phyloP scores from a whole-genome alignment of 2,113 vertebrate species.

The Diglossa brunneiventris region DNA sequence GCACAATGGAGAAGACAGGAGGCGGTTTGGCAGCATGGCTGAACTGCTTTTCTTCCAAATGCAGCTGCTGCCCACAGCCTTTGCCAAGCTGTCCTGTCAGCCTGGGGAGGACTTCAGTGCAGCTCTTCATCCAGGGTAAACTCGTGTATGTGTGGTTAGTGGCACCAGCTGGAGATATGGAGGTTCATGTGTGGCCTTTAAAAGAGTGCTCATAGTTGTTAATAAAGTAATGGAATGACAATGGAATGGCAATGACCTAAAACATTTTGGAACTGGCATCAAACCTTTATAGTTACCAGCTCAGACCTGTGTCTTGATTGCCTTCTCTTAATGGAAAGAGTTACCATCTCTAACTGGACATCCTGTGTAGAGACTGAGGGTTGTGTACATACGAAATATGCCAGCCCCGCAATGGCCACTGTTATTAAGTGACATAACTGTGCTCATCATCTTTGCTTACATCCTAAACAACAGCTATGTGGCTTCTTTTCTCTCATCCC shows the following conservation, averaged over 20 bases:
- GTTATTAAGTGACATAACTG: not conserved
- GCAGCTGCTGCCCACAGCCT: not conserved
- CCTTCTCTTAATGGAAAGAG: not conserved
- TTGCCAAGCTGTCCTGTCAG: too few species aligned
- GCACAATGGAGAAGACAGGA: fast-evolving
- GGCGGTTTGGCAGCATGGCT: fast-evolving
- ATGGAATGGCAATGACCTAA: not conserved
- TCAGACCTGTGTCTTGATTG: not conserved
- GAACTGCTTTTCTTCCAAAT: not conserved
- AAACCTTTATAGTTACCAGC: not conserved
- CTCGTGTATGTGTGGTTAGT: fast-evolving
- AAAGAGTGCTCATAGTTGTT: fast-evolving
- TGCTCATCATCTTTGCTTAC: not conserved
- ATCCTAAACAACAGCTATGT: not conserved
- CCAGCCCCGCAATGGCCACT: not conserved
- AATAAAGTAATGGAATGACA: not conserved
- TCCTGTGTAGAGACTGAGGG: not conserved
- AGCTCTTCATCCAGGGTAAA: not conserved
- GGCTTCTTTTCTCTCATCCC: not conserved
- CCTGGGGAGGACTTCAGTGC: not conserved
- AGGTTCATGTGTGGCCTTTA: not conserved
- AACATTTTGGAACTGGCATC: not conserved
- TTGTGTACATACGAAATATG: not conserved
- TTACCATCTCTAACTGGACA: not conserved
- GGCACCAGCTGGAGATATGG: not conserved